Conservation (phyloP, 2,113 vertebrate species). For the Lampris incognitus region DNA sequence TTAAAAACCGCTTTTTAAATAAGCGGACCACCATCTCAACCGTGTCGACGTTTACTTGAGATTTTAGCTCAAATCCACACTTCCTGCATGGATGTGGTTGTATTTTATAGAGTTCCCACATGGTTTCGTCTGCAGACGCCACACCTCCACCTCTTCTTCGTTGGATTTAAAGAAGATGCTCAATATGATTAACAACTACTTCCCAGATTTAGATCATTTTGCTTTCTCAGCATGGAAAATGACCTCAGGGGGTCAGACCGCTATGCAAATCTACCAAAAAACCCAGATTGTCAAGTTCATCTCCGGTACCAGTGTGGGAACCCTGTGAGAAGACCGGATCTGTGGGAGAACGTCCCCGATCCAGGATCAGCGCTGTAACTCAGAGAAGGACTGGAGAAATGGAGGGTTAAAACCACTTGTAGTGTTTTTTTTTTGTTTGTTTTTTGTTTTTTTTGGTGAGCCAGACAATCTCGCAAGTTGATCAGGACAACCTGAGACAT, state of each 20-base stretch:
- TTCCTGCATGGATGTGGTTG: constrained; percentile 27
- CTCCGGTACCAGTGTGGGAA: constrained; percentile 1
- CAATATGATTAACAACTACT: no score
- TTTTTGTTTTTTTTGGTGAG: constrained; percentile 42
- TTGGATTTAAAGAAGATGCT: no score
- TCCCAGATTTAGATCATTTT: no score
- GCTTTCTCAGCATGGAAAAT: no score
- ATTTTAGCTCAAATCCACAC: no score
- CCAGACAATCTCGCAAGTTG: constrained; percentile 41
- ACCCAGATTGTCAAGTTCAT: neutral
- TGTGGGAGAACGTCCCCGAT: constrained; percentile 21
- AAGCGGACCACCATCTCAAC: no score
- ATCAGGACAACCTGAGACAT: constrained; percentile 17
- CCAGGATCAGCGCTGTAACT: constrained; percentile 65
- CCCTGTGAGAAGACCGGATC: constrained; percentile 22
- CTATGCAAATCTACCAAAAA: neutral
- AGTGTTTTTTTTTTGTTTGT: constrained; percentile 51
- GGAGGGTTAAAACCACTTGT: constrained; percentile 63
- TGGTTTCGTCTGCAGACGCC: no score
- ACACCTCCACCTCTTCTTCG: no score
- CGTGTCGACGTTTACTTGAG: no score
- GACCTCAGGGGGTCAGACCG: no score
- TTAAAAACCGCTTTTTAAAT: no score
- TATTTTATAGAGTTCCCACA: neutral
- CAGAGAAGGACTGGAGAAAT: constrained; percentile 49